Evolutionary conservation across 2,888 invertebrate genomes (phyloP), one percentile per base, ranked within the genome.

Genomic region (Rapana venosa): DNA sequence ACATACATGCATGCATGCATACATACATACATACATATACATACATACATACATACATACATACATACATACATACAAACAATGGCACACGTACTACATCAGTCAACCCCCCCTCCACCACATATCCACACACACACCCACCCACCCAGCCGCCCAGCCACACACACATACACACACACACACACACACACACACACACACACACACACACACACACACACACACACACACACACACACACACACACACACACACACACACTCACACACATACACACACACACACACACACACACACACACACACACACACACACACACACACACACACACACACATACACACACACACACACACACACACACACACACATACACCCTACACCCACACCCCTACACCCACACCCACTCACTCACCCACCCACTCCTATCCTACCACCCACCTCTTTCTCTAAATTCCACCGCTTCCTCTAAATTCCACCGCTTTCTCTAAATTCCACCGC

Each of bases 311-410:
- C 77, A 77, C 77, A 77, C 77, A 77, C 77, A n/a, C 77, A 77
- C 77, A 77, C 77, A 77, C 77, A n/a, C 77, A 77, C 77, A 77
- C 77, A 77, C 22, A n/a, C 77, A n/a, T n/a, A 77, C 77, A n/a
- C 22, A 77, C 8, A n/a, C n/a, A n/a, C 77, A n/a, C 77, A 22
- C n/a, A 22, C 30, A n/a, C 47, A 2, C 47, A 2, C 47, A 47
- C 47, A 47, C 2, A 47, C 47, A 2, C 8, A 47, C 47, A 47
- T 5, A 2, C 47, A 2, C 47, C 47, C 47, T 47, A 2, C 47
- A 2, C 47, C 47, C 47, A 47, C 47, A n/a, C 47, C 47, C 47
- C 47, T 8, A 47, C 47, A 47, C 47, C 2, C 47, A 47, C 47
- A 47, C 47, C 2, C 47, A 47, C 47, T 8, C 47, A 5, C 47